Evolutionary conservation across 2,113 vertebrate species (phyloP), one percentile per base, ranked within the genome.

Genomic region (Falcunculus frontatus): DNA sequence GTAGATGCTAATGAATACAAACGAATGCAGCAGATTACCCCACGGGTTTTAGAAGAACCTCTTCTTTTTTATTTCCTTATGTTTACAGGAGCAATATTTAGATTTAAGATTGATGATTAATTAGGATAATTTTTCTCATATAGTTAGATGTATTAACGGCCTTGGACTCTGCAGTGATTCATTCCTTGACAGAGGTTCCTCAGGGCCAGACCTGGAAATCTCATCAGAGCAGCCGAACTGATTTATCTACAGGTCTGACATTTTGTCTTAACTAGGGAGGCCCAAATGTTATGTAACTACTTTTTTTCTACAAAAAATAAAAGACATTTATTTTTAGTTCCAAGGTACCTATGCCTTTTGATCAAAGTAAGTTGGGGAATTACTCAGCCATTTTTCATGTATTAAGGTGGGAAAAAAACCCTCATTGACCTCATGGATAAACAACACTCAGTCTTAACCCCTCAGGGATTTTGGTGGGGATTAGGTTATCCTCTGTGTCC

Each of bases 311-410:
- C 21, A 81, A 84, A 96, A 96, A 84, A 86, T 47, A 84, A 73
- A 92, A 89, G 50, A 11, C 17, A 65, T 65, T 96, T 95, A 39
- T 79, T 96, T 96, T 70, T 80, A 88, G 64, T 81, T 96, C 73
- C 35, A n/a, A 82, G 33, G 86, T 32, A 65, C 4, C 15, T 4
- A 0, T 33, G 16, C 4, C 72, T 93, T 87, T 77, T 42, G 41
- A 63, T 63, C 44, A 76, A 85, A 91, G 83, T 77, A 88, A 92
- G 22, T 67, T 68, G 93, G 6, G 6, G 67, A 92, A 78, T 91
- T 63, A 60, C 89, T 78, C 62, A 49, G 56, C 26, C 78, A 74
- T 70, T 90, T 93, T 82, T 14, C 0, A 2, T 25, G 26, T 93
- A 63, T 77, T 87, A 63, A 89, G 86, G 72, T 87, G 65, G 83